Conservation (phyloP, 2,113 vertebrate genomes). For the Otis tarda region DNA sequence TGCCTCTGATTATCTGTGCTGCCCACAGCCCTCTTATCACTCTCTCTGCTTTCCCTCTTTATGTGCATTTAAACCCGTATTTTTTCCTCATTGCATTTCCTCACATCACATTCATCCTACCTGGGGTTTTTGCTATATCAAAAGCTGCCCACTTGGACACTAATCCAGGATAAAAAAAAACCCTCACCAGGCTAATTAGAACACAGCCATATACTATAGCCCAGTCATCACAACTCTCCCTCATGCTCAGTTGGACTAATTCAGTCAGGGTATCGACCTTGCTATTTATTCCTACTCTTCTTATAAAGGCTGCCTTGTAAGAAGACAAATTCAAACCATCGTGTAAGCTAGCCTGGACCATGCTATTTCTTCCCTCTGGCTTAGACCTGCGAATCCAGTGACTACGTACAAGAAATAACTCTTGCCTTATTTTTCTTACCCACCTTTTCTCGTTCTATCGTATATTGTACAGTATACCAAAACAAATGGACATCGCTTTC, state of each 20-base stretch:
- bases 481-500: background rate
- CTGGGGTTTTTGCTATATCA: background rate
- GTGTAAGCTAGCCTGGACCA: background rate
- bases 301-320: background rate
- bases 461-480: background rate
- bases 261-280: background rate
- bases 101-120: background rate
- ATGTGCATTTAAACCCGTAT: background rate
- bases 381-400: background rate
- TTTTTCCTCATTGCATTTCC: background rate
- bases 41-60: background rate
- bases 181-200: background rate
- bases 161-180: background rate
- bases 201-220: background rate
- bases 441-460: background rate
- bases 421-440: background rate
- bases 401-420: background rate
- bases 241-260: background rate
- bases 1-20: background rate
- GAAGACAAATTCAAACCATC: background rate
- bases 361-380: background rate
- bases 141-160: background rate
- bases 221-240: background rate
- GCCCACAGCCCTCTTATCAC: background rate
- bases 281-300: background rate